Base-by-base conservation (phyloP, 2,113 vertebrate species). In the Clarias gariepinus region DNA sequence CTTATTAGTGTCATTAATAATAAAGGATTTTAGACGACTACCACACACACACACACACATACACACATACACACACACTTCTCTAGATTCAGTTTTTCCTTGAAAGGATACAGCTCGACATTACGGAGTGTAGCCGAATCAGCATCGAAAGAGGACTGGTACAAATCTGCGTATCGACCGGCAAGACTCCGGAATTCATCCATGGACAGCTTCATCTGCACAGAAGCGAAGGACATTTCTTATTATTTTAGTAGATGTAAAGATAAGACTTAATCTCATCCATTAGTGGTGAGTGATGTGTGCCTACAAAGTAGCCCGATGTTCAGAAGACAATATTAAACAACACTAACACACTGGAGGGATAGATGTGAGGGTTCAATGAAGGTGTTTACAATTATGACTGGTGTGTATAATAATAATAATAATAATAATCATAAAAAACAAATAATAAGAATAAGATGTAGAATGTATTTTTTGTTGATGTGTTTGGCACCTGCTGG, bases 71-170 rank as follows among this genome's bases (percentile, higher is more conserved):
- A 33, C 2, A 30, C 13, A 33, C 68, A 36, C 33, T 36, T 11
- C 47, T 25, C 28, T 19, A 4, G 18, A 64, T 16, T 33, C 18
- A 1, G 33, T 68, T n/a, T 68, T 68, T 28, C 47, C 15, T 12
- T 13, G 57, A 21, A 90, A 94, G 97, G 98, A 99, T 99, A 99
- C 97, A 99, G 92, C 89, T 99, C 98, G 36, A 99, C 96, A 13
- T 98, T 99, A 68, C 97, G 96, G 76, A 99, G 94, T 33, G 98
- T 99, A 81, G 97, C 95, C 0, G 96, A 97, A 89, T 99, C 98
- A 0, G 98, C 97, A n/a, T 99, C 98, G 87, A 99, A 99, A 15
- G 98, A 99, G 0, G 98, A 97, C 89, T 99, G 98, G 93, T 99
- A 98, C 2, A 99, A 93, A 87, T 99, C 98, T n/a, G 96, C 94